Conservation (phyloP, 2,888 invertebrate species). For the Pardosa pseudoannulata region DNA sequence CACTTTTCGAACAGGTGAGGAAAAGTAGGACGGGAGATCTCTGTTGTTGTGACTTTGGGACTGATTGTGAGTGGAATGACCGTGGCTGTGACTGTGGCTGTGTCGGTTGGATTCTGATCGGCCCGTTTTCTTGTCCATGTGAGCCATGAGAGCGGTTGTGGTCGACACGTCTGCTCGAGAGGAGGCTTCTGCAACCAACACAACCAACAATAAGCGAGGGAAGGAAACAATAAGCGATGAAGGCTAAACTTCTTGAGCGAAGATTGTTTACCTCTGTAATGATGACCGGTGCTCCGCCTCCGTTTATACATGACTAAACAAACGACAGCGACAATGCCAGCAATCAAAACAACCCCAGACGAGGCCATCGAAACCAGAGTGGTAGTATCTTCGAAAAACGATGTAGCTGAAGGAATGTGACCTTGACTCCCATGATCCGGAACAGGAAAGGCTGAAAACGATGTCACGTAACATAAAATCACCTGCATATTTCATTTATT, state of each 20-base stretch:
- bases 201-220: background rate
- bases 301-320: slow-evolving; percentile 73
- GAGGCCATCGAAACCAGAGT: slow-evolving; percentile 74
- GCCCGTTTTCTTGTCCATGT: slow-evolving; percentile 72
- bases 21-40: slow-evolving; percentile 73
- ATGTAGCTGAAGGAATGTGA: slow-evolving; percentile 62
- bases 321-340: slow-evolving; percentile 73
- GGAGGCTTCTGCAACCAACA: slow-evolving; percentile 45
- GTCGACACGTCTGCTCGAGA: slow-evolving; percentile 72
- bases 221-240: no score
- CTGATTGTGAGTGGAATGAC: slow-evolving; percentile 55
- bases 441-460: slow-evolving; percentile 63
- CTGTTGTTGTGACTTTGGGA: slow-evolving; percentile 57
- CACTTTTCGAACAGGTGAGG: slow-evolving; percentile 72
- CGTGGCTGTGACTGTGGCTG: slow-evolving; percentile 57
- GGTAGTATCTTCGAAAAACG: slow-evolving; percentile 73
- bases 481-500: no score
- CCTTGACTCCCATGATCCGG: slow-evolving; percentile 66
- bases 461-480: no score
- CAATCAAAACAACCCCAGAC: slow-evolving; percentile 73
- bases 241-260: no score
- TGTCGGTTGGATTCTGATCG: slow-evolving; percentile 43
- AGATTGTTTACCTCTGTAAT: slow-evolving; percentile 61
- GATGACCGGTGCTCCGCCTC: slow-evolving; percentile 63
- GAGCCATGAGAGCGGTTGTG: slow-evolving; percentile 72